phyloP scores from a whole-genome alignment of 1,140 invertebrate genomes.

The Forficula auricularia region DNA sequence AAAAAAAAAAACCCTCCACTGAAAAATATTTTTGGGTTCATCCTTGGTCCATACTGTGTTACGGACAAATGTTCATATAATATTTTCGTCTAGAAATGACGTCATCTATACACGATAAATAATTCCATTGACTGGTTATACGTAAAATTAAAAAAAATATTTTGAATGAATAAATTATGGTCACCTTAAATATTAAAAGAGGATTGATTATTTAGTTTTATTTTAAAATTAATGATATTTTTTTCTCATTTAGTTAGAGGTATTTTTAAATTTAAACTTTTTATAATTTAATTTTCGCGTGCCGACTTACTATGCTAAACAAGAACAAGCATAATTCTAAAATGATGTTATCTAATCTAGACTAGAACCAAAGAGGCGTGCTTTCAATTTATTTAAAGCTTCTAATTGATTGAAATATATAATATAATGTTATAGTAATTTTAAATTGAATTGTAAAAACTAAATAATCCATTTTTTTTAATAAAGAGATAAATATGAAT shows the following conservation, averaged over 20 bases:
- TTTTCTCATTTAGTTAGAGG: too few species aligned
- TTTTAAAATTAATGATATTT: neutral
- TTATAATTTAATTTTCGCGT: neutral
- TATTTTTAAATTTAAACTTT: neutral
- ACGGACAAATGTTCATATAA: too few species aligned
- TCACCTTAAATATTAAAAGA: neutral
- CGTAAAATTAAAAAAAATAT: too few species aligned
- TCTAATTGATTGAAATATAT: neutral
- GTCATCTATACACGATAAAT: too few species aligned
- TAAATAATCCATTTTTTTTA: too few species aligned
- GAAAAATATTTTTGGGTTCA: too few species aligned
- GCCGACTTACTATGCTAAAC: neutral
- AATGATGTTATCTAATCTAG: slow-evolving; percentile 6
- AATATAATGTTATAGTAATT: slow-evolving; percentile 7
- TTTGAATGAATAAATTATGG: neutral
- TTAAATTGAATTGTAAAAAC: slow-evolving; percentile 7
- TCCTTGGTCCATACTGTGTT: too few species aligned
- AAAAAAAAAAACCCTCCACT: too few species aligned
- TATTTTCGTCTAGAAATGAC: too few species aligned
- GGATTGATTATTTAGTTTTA: slow-evolving; percentile 1
- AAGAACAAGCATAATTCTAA: neutral
- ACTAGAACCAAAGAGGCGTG: slow-evolving; percentile 5
- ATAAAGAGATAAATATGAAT: too few species aligned
- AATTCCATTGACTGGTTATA: too few species aligned
- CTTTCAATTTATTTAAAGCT: neutral